These are phyloP conservation scores for Ectemnius cavifrons DNA, from an alignment of 2,888 invertebrate species.

Conservation along the genomic window DNA sequence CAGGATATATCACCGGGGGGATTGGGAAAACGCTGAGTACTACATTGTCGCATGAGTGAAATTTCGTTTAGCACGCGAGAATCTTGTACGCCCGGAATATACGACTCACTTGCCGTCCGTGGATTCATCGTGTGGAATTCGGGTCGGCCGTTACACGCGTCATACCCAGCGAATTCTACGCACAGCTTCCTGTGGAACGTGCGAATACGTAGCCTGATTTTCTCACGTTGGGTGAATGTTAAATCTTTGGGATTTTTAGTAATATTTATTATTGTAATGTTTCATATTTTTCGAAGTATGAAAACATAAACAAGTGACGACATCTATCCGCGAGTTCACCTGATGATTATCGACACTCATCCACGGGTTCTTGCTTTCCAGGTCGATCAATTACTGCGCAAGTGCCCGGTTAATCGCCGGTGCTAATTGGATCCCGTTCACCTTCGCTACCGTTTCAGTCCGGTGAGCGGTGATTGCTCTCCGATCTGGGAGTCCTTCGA, in stretches of 20 bases:
- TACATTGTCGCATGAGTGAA: too few relatives aligned
- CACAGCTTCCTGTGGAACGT: conserved; percentile 38
- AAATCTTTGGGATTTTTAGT: too few relatives aligned
- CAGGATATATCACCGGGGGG: too few relatives aligned
- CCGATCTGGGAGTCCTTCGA: conserved; percentile 16
- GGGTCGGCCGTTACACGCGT: conserved; percentile 51
- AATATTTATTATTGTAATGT: background rate
- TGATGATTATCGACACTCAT: too few relatives aligned
- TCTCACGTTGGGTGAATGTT: conserved; percentile 19
- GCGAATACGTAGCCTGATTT: conserved; percentile 4
- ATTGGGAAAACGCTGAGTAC: too few relatives aligned
- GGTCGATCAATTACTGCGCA: conserved; percentile 31
- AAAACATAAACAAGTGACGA: too few relatives aligned
- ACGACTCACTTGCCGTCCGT: conserved; percentile 24
- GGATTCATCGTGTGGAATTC: conserved; percentile 35
- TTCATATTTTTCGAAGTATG: background rate
- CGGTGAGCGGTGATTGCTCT: conserved; percentile 22
- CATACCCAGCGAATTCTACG: conserved; percentile 13
- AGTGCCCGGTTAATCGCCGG: conserved; percentile 53
- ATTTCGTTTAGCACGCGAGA: too few relatives aligned
- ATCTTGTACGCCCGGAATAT: too few relatives aligned
- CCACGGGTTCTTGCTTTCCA: conserved; percentile 26
- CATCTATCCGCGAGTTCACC: too few relatives aligned
- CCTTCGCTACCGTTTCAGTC: conserved; percentile 39
- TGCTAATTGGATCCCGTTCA: conserved; percentile 51